A percentile compares a stretch with the other conserved stretches of the same genome.
phyloP scores from a whole-genome alignment of 2,888 invertebrate genomes.

The Eudasyphora cyanicolor region DNA sequence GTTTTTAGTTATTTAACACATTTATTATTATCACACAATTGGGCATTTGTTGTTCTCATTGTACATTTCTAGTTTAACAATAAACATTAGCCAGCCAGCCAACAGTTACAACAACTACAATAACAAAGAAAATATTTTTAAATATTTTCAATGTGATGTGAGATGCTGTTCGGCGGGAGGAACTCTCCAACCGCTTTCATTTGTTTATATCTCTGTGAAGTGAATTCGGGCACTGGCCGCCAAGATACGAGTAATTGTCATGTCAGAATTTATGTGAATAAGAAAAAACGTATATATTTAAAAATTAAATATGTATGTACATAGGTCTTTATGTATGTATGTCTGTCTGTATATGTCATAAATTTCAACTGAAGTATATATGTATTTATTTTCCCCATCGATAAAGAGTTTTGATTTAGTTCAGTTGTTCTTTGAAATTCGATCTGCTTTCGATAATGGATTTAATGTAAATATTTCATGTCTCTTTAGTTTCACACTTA shows the following conservation, averaged over 20 bases:
- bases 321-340: conserved; percentile 6
- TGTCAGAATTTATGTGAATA: background rate
- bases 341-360: no score
- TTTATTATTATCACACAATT: conserved; percentile 31
- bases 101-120: background rate
- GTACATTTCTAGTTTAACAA: conserved; percentile 8
- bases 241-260: conserved; percentile 19
- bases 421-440: background rate
- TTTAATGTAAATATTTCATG: conserved; percentile 24
- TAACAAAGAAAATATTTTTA: conserved; percentile 23
- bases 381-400: background rate
- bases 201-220: background rate
- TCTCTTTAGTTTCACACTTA: conserved; percentile 21
- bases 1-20: conserved; percentile 26
- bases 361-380: background rate
- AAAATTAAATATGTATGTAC: background rate
- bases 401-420: background rate
- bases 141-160: background rate
- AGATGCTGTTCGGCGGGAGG: background rate
- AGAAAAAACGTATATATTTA: background rate
- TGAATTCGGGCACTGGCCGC: background rate
- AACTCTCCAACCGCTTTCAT: background rate
- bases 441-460: background rate
- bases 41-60: conserved; percentile 14
- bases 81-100: conserved; percentile 3